A percentile compares a stretch with the other conserved stretches of the same genome.
Conservation (phyloP, 2,113 vertebrate species). For the Hippolais icterina region DNA sequence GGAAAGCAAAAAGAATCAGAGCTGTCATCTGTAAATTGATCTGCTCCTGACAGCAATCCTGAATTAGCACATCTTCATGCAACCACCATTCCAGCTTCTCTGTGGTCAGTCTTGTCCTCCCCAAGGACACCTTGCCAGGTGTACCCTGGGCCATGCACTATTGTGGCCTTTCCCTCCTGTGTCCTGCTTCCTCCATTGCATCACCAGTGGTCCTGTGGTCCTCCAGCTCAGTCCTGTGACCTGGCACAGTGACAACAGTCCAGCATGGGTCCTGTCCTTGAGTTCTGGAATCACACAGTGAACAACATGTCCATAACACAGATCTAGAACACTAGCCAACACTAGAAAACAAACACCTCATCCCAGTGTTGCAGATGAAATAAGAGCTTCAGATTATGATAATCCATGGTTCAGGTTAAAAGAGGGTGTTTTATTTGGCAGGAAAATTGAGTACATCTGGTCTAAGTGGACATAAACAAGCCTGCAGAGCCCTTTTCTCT, state of each 20-base stretch:
- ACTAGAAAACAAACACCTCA: background rate
- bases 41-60: background rate
- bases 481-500: background rate
- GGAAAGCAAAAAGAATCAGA: background rate
- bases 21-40: background rate
- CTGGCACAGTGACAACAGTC: background rate
- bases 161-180: background rate
- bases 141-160: background rate
- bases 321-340: too few species aligned
- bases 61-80: background rate
- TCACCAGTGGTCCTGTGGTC: background rate
- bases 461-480: conserved; percentile 11
- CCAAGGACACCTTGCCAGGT: background rate
- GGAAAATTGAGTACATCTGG: background rate
- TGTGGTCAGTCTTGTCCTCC: background rate
- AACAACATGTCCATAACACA: background rate
- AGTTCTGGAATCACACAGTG: background rate
- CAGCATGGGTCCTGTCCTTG: background rate
- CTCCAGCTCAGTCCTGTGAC: background rate
- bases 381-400: conserved; percentile 15
- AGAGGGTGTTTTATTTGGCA: background rate
- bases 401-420: conserved; percentile 29
- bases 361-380: background rate
- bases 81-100: background rate
- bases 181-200: background rate